Percentiles rank a stretch among this genome's conserved stretches.
Conservation (phyloP, 2,888 invertebrate species). For the Epinotia ramella region DNA sequence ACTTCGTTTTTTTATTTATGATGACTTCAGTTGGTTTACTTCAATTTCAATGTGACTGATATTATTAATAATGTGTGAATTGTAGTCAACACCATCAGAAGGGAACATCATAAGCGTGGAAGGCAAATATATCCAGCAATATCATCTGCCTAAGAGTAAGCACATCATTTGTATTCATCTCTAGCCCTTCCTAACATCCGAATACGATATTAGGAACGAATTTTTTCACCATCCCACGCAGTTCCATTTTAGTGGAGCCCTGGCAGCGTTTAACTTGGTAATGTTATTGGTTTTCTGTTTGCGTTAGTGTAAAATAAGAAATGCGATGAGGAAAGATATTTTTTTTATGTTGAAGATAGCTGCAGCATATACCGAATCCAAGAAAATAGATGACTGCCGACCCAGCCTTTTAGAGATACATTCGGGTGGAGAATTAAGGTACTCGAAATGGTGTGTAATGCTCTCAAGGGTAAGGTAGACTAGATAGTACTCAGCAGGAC, state of each 20-base stretch:
- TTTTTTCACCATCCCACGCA: conserved; percentile 44
- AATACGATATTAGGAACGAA: conserved; percentile 46
- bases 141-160: conserved; percentile 43
- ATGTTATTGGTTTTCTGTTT: conserved; percentile 43
- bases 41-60: neutral
- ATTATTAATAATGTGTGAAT: conserved; percentile 2
- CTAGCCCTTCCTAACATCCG: conserved; percentile 42
- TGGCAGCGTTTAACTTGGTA: conserved; percentile 42
- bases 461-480: no score
- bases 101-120: conserved; percentile 10
- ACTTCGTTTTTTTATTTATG: no score
- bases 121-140: conserved; percentile 35
- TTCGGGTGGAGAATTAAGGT: no score
- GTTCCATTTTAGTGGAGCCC: conserved; percentile 44
- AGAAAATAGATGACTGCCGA: conserved; percentile 2
- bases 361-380: neutral
- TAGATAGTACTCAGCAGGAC: no score
- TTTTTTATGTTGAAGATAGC: conserved; percentile 5
- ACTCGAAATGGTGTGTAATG: no score
- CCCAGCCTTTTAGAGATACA: neutral
- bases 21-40: neutral
- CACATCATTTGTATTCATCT: conserved; percentile 46
- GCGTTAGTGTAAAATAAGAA: conserved; percentile 26
- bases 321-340: conserved; percentile 11
- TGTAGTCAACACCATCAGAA: conserved; percentile 17